Evolutionary conservation across 2,797 vertebrate genomes (phyloP).

Genomic region (Falco novaeseelandiae): DNA sequence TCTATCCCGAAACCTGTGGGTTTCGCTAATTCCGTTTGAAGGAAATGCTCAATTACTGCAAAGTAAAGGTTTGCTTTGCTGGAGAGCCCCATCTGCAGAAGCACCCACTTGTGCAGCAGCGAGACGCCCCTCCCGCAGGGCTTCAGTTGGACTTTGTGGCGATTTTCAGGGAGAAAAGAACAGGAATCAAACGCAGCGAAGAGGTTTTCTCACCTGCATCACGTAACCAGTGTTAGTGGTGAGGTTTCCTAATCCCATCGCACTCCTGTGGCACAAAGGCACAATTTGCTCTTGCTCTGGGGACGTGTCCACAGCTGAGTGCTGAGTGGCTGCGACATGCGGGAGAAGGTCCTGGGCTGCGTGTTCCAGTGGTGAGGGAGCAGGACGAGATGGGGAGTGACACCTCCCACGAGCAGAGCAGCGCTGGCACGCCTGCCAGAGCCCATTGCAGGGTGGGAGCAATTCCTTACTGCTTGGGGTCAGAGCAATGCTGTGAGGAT

Average conservation of each 20-base stretch:
- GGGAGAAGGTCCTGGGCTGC: background rate
- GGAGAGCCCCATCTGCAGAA: background rate
- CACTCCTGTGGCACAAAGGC: background rate
- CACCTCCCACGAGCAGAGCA: background rate
- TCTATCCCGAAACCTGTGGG: background rate
- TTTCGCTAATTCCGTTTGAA: rapidly evolving
- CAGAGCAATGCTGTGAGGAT: rapidly evolving
- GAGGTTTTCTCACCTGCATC: rapidly evolving
- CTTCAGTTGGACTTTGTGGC: rapidly evolving
- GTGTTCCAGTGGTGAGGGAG: background rate
- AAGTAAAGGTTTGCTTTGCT: background rate
- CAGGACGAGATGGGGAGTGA: background rate
- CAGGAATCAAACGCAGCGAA: rapidly evolving
- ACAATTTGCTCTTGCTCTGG: rapidly evolving
- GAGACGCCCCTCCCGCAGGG: rapidly evolving
- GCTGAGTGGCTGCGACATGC: background rate
- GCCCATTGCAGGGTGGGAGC: rapidly evolving
- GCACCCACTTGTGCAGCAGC: background rate
- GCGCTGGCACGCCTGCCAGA: rapidly evolving
- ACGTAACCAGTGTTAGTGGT: rapidly evolving
- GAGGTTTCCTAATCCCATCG: background rate
- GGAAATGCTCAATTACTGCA: rapidly evolving
- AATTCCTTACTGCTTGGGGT: background rate
- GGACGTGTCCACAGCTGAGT: rapidly evolving
- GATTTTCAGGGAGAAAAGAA: background rate